Conservation (phyloP, 2,888 invertebrate genomes). For the Acheta domesticus region DNA sequence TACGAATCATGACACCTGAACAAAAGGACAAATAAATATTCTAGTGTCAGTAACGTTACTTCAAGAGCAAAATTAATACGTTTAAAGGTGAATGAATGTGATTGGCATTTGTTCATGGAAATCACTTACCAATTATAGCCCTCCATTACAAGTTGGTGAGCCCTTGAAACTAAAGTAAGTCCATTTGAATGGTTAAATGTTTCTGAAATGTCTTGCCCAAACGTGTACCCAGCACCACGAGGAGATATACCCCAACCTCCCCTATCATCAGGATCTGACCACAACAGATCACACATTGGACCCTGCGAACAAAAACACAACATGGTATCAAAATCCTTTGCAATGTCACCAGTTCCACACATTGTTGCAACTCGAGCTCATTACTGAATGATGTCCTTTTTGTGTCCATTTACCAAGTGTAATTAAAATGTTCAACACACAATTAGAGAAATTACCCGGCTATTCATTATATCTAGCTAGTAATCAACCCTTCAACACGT, state of each 20-base stretch:
- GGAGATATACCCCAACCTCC: conserved; percentile 99
- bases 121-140: conserved; percentile 80
- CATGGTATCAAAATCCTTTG: background rate
- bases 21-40: background rate
- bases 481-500: too few relatives aligned
- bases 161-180: conserved; percentile 95
- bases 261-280: conserved; percentile 99
- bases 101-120: background rate
- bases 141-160: conserved; percentile 99
- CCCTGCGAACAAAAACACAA: conserved; percentile 56
- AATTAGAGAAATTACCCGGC: too few relatives aligned
- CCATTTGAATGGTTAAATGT: conserved; percentile 99
- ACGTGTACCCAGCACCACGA: conserved; percentile 98
- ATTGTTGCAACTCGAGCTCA: background rate
- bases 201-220: conserved; percentile 99
- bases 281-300: conserved; percentile 99
- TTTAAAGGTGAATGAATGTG: too few relatives aligned
- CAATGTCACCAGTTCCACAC: background rate
- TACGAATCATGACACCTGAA: conserved; percentile 92
- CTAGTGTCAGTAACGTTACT: too few relatives aligned
- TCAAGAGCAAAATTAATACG: too few relatives aligned
- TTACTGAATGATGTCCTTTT: too few relatives aligned
- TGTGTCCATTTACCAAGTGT: too few relatives aligned
- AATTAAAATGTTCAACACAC: too few relatives aligned
- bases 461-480: too few relatives aligned